phyloP scores from a whole-genome alignment of 2,113 vertebrate genomes.

The Apus apus region DNA sequence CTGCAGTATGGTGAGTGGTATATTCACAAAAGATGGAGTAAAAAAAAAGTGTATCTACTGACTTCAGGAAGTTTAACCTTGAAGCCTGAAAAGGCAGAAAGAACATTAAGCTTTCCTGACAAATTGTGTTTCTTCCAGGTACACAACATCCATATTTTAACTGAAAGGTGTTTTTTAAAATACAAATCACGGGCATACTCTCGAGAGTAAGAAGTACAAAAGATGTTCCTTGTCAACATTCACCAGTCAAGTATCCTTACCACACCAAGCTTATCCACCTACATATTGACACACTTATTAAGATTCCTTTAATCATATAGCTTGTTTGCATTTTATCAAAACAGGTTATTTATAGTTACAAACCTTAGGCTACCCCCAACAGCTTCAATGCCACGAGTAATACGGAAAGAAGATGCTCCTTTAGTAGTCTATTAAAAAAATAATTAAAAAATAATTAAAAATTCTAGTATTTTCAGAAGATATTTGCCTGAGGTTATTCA shows the following conservation, averaged over 20 bases:
- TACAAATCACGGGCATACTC: not conserved
- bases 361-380: constrained; percentile 92
- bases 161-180: not conserved
- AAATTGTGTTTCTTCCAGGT: not conserved
- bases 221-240: not conserved
- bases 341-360: constrained; percentile 42
- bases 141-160: not conserved
- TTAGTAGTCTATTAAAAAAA: constrained; percentile 88
- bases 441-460: not conserved
- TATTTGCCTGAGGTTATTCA: not conserved
- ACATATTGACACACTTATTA: not conserved
- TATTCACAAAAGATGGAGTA: not conserved
- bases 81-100: not conserved
- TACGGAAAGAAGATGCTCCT: constrained; percentile 93
- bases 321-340: not conserved
- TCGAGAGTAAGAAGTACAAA: not conserved
- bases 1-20: not conserved
- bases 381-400: constrained; percentile 92
- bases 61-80: not conserved
- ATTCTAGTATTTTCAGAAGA: not conserved
- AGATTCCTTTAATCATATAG: not conserved
- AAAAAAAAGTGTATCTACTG: not conserved
- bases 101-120: not conserved
- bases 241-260: not conserved
- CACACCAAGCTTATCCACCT: not conserved